phyloP scores from a whole-genome alignment of 2,113 vertebrate species.

The Trogon melanurus region DNA sequence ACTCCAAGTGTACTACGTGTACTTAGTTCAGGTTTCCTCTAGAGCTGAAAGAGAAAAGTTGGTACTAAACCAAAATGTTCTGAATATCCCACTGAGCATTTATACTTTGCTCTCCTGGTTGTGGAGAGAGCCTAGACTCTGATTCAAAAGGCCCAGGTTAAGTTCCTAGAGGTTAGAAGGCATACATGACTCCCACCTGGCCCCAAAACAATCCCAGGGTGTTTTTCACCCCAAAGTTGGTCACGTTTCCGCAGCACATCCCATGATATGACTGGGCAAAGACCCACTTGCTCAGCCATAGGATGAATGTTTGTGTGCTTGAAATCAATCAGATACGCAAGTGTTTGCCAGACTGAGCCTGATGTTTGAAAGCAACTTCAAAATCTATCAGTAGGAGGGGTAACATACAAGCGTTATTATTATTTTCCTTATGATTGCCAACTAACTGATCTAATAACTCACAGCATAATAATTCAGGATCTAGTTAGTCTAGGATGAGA shows the following conservation, averaged over 20 bases:
- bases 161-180: not conserved
- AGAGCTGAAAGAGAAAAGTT: not conserved
- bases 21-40: not conserved
- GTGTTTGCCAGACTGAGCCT: not conserved
- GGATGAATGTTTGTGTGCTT: not conserved
- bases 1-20: not conserved
- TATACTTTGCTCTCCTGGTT: not conserved
- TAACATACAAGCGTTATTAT: not conserved
- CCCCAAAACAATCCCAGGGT: not conserved
- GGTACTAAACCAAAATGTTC: not conserved
- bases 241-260: not conserved
- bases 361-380: not conserved
- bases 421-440: not conserved
- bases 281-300: not conserved
- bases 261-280: not conserved
- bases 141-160: not conserved
- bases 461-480: constrained; percentile 44
- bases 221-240: not conserved
- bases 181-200: not conserved
- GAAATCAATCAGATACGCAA: not conserved
- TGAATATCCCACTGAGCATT: not conserved
- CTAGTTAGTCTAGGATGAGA: constrained; percentile 41
- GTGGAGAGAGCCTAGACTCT: not conserved
- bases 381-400: not conserved
- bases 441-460: constrained; percentile 48